phyloP scores from a whole-genome alignment of 2,113 vertebrate genomes.

The Camelus dromedarius region DNA sequence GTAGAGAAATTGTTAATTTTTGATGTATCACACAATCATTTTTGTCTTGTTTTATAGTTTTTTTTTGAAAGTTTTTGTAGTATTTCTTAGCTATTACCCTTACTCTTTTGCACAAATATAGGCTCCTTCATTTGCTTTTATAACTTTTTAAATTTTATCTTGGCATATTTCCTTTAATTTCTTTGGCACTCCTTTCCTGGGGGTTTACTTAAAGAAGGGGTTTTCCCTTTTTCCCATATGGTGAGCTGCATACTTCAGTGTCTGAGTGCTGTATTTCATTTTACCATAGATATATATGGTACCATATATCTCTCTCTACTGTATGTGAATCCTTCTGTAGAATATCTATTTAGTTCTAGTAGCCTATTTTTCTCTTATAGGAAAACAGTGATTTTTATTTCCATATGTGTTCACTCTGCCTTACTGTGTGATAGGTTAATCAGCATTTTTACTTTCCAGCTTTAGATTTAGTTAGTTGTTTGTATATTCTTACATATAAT shows the following conservation, averaged over 20 bases:
- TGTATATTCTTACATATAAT: background rate
- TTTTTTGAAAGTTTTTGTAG: background rate
- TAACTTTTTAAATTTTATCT: background rate
- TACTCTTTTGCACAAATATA: background rate
- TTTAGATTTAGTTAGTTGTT: background rate
- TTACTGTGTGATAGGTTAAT: background rate
- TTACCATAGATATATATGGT: background rate
- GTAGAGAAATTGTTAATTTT: background rate
- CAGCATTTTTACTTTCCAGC: background rate
- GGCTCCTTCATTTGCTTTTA: background rate
- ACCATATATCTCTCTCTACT: background rate
- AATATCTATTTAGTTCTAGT: background rate
- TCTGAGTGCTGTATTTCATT: background rate
- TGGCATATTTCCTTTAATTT: background rate
- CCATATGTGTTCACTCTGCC: background rate
- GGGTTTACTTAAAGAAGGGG: background rate
- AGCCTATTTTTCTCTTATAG: background rate
- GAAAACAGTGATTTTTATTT: background rate
- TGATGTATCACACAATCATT: background rate
- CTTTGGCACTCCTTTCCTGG: background rate
- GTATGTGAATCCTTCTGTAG: background rate
- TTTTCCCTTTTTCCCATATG: background rate
- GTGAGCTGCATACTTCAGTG: background rate
- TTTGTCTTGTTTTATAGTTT: background rate
- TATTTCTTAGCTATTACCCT: background rate